Evolutionary conservation across 1,140 invertebrate species (phyloP).

Genomic region (Charaxes varanes): DNA sequence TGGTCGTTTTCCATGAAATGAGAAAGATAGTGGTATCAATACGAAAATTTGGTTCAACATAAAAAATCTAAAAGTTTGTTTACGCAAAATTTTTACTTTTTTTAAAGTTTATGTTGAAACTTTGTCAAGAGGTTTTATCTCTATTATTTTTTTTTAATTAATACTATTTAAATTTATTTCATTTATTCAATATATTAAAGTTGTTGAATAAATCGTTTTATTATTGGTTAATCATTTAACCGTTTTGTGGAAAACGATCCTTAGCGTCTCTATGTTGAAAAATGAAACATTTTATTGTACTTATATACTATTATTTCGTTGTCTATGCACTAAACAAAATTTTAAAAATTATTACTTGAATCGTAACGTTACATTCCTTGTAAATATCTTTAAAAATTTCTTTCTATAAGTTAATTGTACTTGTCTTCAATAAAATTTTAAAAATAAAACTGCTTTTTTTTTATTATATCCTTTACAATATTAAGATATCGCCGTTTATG

Average conservation of each 20-base stretch:
- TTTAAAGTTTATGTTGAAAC: too few species aligned
- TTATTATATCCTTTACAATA: slow-evolving; percentile 10
- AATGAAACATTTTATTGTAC: neutral
- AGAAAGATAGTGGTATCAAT: too few species aligned
- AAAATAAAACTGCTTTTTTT: slow-evolving; percentile 8
- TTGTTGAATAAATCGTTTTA: slow-evolving; percentile 9
- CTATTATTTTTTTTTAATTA: too few species aligned
- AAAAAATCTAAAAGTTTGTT: too few species aligned
- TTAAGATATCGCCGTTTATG: too few species aligned
- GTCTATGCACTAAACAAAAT: slow-evolving; percentile 12
- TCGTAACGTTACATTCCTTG: slow-evolving; percentile 55
- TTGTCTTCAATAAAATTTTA: slow-evolving; percentile 62
- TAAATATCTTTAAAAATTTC: slow-evolving; percentile 67
- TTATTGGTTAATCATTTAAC: too few species aligned
- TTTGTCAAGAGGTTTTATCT: too few species aligned
- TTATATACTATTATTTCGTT: slow-evolving; percentile 13
- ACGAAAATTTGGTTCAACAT: too few species aligned
- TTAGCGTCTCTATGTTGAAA: slow-evolving; percentile 2
- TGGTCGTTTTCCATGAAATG: too few species aligned
- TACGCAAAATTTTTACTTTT: too few species aligned
- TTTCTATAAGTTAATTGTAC: slow-evolving; percentile 65
- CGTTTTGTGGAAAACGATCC: neutral
- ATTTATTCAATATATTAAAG: too few species aligned
- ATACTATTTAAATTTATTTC: too few species aligned
- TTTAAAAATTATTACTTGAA: slow-evolving; percentile 33